Base-by-base conservation (phyloP, 2,113 vertebrate genomes). In the Illadopsis cleaveri region DNA sequence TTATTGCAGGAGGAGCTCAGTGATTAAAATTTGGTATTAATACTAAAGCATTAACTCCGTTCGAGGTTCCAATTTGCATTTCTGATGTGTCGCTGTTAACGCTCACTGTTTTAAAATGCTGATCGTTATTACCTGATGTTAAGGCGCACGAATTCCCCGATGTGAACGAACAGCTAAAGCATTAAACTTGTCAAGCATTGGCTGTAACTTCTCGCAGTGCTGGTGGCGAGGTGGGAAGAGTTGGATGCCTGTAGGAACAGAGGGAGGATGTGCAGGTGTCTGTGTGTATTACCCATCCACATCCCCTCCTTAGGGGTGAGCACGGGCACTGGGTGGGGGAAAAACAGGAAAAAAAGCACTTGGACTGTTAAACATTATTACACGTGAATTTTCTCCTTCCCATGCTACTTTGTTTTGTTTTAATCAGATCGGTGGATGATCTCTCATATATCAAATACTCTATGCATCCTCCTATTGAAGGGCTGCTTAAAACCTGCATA, bases 101-200 rank as follows among this genome's bases (percentile, higher is more conserved):
- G 45, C 33, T 48, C 11, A 0, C 13, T 5, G 72, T 35, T 47
- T 53, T 1, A 3, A 14, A 21, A 8, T 3, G 2, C 25, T 20
- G 20, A 0, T 53, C 9, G 21, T 4, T 12, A 0, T 81, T 73
- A 2, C 4, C 40, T 37, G 0, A 10, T 14, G 21, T 2, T 2
- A 30, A 83, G 47, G 51, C 33, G 1, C 53, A 0, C 4, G 30
- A 24, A 35, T 92, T 84, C 68, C 69, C 30, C 50, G 3, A 0
- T 38, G 66, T 6, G 16, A 73, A 64, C 30, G 22, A 72, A 20
- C 42, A 40, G 75, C n/a, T 42, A 11, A 45, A 66, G 51, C n/a
- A 23, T 72, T 73, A 42, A 92, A 68, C 56, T 89, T 75, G 35
- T 35, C 77, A 51, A 35, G 28, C 5, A 0, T 1, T 11, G 56